These are phyloP conservation scores for Pediacus dermestoides DNA, from an alignment of 2,888 invertebrate genomes.

Conservation along the genomic window DNA sequence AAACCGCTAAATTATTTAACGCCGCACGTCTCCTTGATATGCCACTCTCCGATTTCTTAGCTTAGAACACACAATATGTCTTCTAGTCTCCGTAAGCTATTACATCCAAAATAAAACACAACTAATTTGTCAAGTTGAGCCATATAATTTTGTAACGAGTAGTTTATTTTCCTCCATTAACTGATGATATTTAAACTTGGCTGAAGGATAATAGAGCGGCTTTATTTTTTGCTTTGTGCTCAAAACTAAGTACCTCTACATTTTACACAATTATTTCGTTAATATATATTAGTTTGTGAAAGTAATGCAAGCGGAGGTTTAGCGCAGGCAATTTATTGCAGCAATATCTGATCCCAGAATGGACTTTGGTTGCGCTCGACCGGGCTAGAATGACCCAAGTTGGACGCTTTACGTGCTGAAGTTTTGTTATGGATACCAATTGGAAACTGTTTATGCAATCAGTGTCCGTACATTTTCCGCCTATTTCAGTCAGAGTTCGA, in stretches of 20 bases:
- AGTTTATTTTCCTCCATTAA: too few relatives aligned
- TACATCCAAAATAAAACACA: too few relatives aligned
- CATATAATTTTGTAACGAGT: too few relatives aligned
- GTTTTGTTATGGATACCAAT: conserved; percentile 36
- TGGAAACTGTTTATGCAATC: conserved; percentile 40
- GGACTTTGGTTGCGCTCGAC: conserved; percentile 35
- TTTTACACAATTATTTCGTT: too few relatives aligned
- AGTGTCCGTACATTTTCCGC: conserved; percentile 35
- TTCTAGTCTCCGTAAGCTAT: too few relatives aligned
- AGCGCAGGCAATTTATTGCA: conserved; percentile 31
- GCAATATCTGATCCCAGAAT: conserved; percentile 34
- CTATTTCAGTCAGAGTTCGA: conserved; percentile 29
- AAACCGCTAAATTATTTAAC: conserved; percentile 2
- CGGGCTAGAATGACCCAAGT: conserved; percentile 35
- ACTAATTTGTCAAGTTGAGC: too few relatives aligned
- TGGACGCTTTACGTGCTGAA: conserved; percentile 35
- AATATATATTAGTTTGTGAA: conserved; percentile 28
- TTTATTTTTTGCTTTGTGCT: too few relatives aligned
- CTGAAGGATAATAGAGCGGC: too few relatives aligned
- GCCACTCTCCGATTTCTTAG: too few relatives aligned
- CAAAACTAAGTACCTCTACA: too few relatives aligned
- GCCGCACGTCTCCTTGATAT: not conserved
- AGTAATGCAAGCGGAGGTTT: conserved; percentile 33
- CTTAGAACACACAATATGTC: too few relatives aligned
- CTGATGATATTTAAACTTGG: too few relatives aligned